Evolutionary conservation across 2,797 vertebrate genomes (phyloP), one percentile per base, ranked within the genome.

Genomic region (Dicrostonyx torquatus): DNA sequence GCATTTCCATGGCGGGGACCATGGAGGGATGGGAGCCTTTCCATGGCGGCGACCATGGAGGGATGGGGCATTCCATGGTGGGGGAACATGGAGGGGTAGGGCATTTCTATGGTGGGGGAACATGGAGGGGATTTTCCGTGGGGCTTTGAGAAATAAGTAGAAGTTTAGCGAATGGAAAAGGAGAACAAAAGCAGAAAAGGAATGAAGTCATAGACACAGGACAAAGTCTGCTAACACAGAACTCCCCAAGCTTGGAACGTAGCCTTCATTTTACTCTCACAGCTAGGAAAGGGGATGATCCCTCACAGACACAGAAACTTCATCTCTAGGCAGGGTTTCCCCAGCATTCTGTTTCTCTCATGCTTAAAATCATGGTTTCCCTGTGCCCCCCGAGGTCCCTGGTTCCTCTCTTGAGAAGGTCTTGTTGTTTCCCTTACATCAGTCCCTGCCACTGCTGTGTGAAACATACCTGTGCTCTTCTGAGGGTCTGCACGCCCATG

Each of bases 61-160:
- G 37, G 50, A 18, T 37, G 50, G 26, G 45, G 45, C 68, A 37
- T 91, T 82, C 89, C 75, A 14, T 5, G 15, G 50, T 4, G 2
- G 2, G 37, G n/a, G 58, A 37, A 13, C 70, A 6, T 13, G 58
- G 43, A 37, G 37, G 37, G 50, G 18, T n/a, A 40, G 26, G 48
- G n/a, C 70, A 43, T 91, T 82, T 90, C 75, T 14, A 53, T 53
- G 50, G 50, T 0, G 0, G 3, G 50, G 14, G 50, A 53, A 0
- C 50, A 53, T 15, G 50, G 50, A 53, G 50, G 26, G 45, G 45
- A 62, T 37, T 90, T 82, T 90, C 70, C 9, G 14, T 0, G 7
- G 68, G 89, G 9, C 37, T 73, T 58, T 87, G 93, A 94, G 60
- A 90, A 77, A 20, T 86, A 66, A 79, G 14, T 78, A 72, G 78